phyloP scores from a whole-genome alignment of 2,888 invertebrate genomes.

The Lordiphosa fenestrarum region DNA sequence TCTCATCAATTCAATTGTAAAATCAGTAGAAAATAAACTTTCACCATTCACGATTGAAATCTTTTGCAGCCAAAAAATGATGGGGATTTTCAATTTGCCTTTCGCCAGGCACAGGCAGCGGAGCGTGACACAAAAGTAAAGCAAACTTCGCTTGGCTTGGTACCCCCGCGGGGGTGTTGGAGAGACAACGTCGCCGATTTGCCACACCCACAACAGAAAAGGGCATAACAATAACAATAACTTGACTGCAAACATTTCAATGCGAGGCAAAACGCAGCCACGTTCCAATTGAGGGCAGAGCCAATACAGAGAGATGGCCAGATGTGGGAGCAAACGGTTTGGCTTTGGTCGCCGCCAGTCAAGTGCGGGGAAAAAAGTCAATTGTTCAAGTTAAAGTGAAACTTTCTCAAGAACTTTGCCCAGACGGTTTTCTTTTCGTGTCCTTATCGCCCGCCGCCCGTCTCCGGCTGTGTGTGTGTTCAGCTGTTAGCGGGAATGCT shows the following conservation, averaged over 20 bases:
- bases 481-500: constrained; percentile 41
- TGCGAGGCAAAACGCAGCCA: constrained; percentile 60
- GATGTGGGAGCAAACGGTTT: constrained; percentile 53
- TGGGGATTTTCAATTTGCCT: constrained; percentile 75
- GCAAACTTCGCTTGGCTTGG: constrained; percentile 60
- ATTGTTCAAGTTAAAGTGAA: constrained; percentile 73
- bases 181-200: constrained; percentile 52
- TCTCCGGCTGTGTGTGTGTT: constrained; percentile 36
- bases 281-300: constrained; percentile 57
- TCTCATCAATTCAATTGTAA: constrained; percentile 63
- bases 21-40: constrained; percentile 66
- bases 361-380: constrained; percentile 66
- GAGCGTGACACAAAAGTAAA: constrained; percentile 71
- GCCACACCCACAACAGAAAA: constrained; percentile 50
- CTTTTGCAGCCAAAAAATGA: constrained; percentile 73
- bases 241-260: constrained; percentile 73
- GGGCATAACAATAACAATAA: constrained; percentile 75
- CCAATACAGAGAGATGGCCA: constrained; percentile 28
- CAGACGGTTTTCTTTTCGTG: constrained; percentile 62
- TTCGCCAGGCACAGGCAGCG: constrained; percentile 44
- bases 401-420: constrained; percentile 67
- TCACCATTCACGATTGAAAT: constrained; percentile 76
- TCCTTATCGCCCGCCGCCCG: constrained; percentile 52
- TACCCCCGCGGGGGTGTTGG: constrained; percentile 36
- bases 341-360: constrained; percentile 56